Percentiles rank a stretch among this genome's conserved stretches.
These are phyloP conservation scores for Shinisaurus crocodilurus DNA, from an alignment of 2,113 vertebrate genomes.

Conservation along the genomic window DNA sequence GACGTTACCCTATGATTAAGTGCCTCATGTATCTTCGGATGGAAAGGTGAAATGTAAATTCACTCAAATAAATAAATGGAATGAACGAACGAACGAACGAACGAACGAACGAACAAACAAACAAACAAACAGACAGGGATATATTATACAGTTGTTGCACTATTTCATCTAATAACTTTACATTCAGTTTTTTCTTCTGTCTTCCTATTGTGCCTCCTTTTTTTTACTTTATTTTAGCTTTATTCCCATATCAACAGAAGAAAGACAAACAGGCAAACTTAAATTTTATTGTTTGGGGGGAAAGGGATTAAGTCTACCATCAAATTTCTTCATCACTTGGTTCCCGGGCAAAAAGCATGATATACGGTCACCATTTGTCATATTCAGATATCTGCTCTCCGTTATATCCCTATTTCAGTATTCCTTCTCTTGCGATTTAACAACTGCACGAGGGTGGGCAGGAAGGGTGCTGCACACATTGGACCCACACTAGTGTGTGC, in stretches of 20 bases:
- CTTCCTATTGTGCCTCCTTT: conserved; percentile 10
- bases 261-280: conserved; percentile 1
- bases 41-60: background rate
- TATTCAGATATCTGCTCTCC: background rate
- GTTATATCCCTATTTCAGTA: background rate
- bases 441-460: background rate
- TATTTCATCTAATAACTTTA: conserved; percentile 18
- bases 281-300: background rate
- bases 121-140: background rate
- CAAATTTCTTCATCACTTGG: background rate
- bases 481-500: too few relatives aligned
- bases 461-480: too few relatives aligned
- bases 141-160: background rate
- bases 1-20: conserved; percentile 17
- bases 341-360: background rate
- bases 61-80: background rate
- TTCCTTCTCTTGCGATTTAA: background rate
- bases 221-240: background rate
- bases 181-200: conserved; percentile 11
- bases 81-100: too few relatives aligned
- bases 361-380: background rate
- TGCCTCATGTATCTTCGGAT: background rate
- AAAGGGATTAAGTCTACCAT: conserved; percentile 1
- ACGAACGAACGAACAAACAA: background rate
- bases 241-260: background rate